Base-by-base conservation (phyloP, 2,113 vertebrate genomes). In the Periophthalmus modestus region DNA sequence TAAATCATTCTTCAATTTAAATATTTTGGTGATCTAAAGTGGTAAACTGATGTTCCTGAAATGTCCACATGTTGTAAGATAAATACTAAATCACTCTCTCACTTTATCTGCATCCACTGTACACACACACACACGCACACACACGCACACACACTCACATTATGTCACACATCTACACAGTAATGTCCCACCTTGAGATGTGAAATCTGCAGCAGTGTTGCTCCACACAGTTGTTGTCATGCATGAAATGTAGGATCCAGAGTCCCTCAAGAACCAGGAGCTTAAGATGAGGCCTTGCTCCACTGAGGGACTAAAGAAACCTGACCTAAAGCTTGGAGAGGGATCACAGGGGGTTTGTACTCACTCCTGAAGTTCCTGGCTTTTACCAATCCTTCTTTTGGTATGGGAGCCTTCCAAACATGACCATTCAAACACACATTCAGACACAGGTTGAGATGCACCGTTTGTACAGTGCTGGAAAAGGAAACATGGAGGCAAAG, bases 391-490 rank as follows among this genome's bases (percentile, higher is more conserved):
- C 36, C 18, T 39, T 24, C 59, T 74, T 79, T 76, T 48, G 66
- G 36, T 83, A 74, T 69, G 50, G 66, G 75, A 80, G 75, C 73
- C 23, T 79, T 69, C 68, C 69, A 63, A 77, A 83, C 73, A 88
- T 80, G 59, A 36, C 85, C 81, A 80, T 61, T 69, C 70, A 52
- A 69, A 33, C 79, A n/a, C 71, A 24, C 54, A 19, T 74, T 63
- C 74, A 13, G 75, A 75, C 61, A 69, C 21, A 76, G 65, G 34
- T 80, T 71, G 72, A 83, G 85, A 89, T 80, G 80, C 79, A 88
- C 83, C 84, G 79, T 80, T 91, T 83, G 86, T 88, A 85, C 87
- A 92, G 85, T 88, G 88, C 87, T 89, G 88, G 83, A 86, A 79
- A 87, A 83, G 83, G 82, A 86, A 87, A 90, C 78, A 54, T 87